Base-by-base conservation (phyloP, 35 echinoderm and acorn worm genomes). In the Ophiothrix spiculata region DNA sequence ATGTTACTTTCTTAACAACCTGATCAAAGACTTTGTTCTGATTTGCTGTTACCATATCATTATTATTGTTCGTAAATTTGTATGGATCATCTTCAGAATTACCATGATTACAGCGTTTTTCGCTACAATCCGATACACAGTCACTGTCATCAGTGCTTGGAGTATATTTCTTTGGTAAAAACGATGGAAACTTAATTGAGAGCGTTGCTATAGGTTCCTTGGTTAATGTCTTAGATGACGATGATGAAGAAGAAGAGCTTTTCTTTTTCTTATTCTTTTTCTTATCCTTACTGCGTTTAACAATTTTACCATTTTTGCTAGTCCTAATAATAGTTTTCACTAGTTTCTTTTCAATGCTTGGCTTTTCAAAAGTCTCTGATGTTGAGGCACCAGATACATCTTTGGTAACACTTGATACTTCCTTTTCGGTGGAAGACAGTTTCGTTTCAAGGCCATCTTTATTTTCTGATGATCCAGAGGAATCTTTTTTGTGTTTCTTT, bases 21-120 rank as follows among this genome's bases (percentile, higher is more conserved):
- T 69, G 60, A n/a, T 69, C 60, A 69, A 69, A 69, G 17, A 69
- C 60, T 69, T 69, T 69, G 60, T 69, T 69, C 25, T 69, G 60
- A 69, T 69, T 69, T 1, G 60, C 60, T 15, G 60, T 69, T 10
- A 69, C 60, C 60, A 69, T 69, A 69, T 69, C 60, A 28, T 69
- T 69, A 28, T 69, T 69, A n/a, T 69, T 69, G 60, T 69, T 69
- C 25, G 60, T 69, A n/a, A 69, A 69, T 28, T 69, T 69, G 60
- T 69, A 69, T 25, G 60, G 60, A 69, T 69, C 60, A 28, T 69
- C 60, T 12, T 69, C 10, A 69, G 60, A 28, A n/a, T 25, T 15
- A 10, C 16, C 2, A n/a, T n/a, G n/a, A n/a, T n/a, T n/a, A n/a
- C n/a, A n/a, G 17, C 1, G 60, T 69, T 69, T 69, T 6, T 69